These are phyloP conservation scores for Drosophila nikananu DNA, from an alignment of 1,140 invertebrate species.

Conservation along the genomic window DNA sequence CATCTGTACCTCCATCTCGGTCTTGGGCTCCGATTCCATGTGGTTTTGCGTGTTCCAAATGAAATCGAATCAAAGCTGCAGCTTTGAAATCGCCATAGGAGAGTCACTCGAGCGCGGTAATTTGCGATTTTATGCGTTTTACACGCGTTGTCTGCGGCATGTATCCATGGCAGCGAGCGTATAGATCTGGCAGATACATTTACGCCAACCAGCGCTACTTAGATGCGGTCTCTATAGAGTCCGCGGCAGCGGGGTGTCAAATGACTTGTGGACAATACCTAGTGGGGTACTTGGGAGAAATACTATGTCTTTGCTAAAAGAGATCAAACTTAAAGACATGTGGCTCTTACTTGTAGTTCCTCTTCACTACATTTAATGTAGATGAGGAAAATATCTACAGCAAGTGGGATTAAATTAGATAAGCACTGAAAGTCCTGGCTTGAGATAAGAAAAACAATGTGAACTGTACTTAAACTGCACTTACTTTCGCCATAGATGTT, in stretches of 20 bases:
- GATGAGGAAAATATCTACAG: background rate
- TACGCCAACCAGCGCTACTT: conserved; percentile 25
- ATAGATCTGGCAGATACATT: conserved; percentile 56
- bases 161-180: conserved; percentile 45
- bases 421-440: background rate
- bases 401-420: conserved; percentile 5
- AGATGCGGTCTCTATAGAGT: background rate
- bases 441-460: background rate
- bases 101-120: conserved; percentile 68
- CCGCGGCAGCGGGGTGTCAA: conserved; percentile 25
- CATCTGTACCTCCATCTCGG: conserved; percentile 11
- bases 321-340: background rate
- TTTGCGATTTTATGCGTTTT: conserved; percentile 80
- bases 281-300: no score
- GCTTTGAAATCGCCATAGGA: conserved; percentile 49
- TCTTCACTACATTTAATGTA: no score
- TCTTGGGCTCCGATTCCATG: conserved; percentile 28
- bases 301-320: background rate
- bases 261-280: background rate
- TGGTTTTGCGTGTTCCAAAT: conserved; percentile 57
- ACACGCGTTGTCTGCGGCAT: conserved; percentile 48
- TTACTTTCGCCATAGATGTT: conserved; percentile 1
- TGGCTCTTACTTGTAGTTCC: background rate
- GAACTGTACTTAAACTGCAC: background rate
- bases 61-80: conserved; percentile 75